Base-by-base conservation (phyloP, 2,113 vertebrate genomes). In the Lycocorax pyrrhopterus region DNA sequence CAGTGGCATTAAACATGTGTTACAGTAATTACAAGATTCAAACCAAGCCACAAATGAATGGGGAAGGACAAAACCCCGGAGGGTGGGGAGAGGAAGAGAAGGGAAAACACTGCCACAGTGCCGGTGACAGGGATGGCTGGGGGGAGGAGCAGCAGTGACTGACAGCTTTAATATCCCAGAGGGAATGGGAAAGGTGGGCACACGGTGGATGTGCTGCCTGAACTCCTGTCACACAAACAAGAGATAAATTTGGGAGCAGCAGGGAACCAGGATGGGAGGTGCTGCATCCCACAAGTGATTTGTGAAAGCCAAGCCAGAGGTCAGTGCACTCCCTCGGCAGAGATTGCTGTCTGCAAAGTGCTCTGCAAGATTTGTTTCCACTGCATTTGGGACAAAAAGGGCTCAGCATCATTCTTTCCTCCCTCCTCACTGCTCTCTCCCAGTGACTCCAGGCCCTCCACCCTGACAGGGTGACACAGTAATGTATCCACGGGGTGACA, bases 221-320 rank as follows among this genome's bases (percentile, higher is more conserved):
- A 74, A 66, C 63, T 44, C 37, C 81, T 11, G 17, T 20, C 41
- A 35, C 59, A 18, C 83, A 80, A 92, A 80, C 72, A 83, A 66
- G 56, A 94, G 81, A 84, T 43, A 67, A 75, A 86, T 78, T 19
- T 62, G 68, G 84, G 76, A 93, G 86, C 88, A 66, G 82, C 84
- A 76, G 87, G 69, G 71, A 83, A 16, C 30, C 41, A 12, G 55
- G 72, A 66, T 25, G 88, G 90, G 85, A 26, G 86, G 67, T 5
- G 29, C 9, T 16, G 47, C 68, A 51, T 30, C 46, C 72, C 32
- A 21, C 23, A 44, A 9, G 27, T 33, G 92, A 93, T 66, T 86
- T 44, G 63, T 10, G 64, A 33, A 29, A 68, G 82, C 44, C 78
- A 58, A 8, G n/a, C 19, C 79, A 29, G 67, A 44, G 88, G 44